A percentile compares a stretch with the other conserved stretches of the same genome.
Evolutionary conservation across 2,797 vertebrate genomes (phyloP).

Genomic region (Dendrocincla tyrannina): DNA sequence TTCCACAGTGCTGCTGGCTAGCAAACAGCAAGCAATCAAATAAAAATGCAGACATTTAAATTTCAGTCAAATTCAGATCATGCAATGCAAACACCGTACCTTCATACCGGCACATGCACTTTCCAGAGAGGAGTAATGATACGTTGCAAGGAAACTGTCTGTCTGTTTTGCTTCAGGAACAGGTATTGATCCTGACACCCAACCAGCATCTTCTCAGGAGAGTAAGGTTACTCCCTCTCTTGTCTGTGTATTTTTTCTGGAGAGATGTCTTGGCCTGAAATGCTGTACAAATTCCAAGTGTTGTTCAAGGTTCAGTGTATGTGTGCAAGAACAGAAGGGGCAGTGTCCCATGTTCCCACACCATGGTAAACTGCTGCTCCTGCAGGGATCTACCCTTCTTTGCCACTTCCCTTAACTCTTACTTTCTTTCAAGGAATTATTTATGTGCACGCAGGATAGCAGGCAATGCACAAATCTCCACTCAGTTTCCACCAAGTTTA

Average conservation of each 20-base stretch:
- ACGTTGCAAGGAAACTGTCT: background rate
- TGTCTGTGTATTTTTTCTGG: background rate
- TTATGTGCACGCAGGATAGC: background rate
- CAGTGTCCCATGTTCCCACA: background rate
- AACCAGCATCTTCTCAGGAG: background rate
- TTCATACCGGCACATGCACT: rapidly evolving
- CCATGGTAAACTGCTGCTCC: background rate
- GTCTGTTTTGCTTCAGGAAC: background rate
- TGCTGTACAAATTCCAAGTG: background rate
- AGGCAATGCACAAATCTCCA: background rate
- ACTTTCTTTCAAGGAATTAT: background rate
- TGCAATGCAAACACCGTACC: background rate
- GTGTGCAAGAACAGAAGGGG: background rate
- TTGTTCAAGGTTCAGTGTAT: background rate
- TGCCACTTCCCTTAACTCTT: background rate
- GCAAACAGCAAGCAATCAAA: background rate
- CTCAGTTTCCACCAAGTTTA: background rate
- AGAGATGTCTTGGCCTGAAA: background rate
- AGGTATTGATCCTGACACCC: background rate
- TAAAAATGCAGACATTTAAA: background rate
- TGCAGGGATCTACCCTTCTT: background rate
- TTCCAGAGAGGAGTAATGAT: background rate
- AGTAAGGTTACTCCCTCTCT: background rate
- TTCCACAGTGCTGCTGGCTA: background rate
- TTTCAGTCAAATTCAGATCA: background rate